Evolutionary conservation across 2,113 vertebrate genomes (phyloP).

Genomic region (Cephalophus harveyi): DNA sequence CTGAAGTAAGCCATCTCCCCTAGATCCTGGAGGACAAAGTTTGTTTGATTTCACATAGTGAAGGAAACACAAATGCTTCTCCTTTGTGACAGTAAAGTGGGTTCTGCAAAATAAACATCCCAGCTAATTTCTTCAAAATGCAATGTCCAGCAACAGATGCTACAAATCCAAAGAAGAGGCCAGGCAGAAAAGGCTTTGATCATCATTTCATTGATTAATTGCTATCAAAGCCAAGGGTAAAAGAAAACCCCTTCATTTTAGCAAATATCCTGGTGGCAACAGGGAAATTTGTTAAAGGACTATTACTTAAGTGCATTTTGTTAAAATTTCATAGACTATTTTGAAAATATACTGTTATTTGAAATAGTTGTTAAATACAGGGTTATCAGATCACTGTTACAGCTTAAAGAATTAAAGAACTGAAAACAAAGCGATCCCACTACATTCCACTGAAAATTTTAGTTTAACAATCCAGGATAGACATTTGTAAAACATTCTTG

Average conservation of each 20-base stretch:
- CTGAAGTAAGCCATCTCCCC: background rate
- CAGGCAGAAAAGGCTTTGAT: background rate
- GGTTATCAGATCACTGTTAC: background rate
- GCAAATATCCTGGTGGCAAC: background rate
- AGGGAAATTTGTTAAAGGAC: background rate
- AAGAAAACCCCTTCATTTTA: background rate
- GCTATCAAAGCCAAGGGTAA: background rate
- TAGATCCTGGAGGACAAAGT: slow-evolving; percentile 12
- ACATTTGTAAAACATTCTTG: background rate
- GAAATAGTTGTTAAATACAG: background rate
- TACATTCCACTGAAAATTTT: background rate
- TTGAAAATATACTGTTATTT: background rate
- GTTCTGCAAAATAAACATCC: background rate
- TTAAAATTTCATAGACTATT: background rate
- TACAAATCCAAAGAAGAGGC: background rate
- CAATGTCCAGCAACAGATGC: background rate
- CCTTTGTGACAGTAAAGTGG: background rate
- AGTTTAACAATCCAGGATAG: background rate
- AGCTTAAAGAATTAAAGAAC: background rate
- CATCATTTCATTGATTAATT: background rate
- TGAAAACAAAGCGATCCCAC: background rate
- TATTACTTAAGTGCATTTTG: background rate
- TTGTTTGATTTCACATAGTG: slow-evolving; percentile 15
- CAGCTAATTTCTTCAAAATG: background rate
- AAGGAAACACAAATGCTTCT: slow-evolving; percentile 15